These are phyloP conservation scores for Biston stratarius DNA, from an alignment of 2,888 invertebrate species.

Conservation along the genomic window DNA sequence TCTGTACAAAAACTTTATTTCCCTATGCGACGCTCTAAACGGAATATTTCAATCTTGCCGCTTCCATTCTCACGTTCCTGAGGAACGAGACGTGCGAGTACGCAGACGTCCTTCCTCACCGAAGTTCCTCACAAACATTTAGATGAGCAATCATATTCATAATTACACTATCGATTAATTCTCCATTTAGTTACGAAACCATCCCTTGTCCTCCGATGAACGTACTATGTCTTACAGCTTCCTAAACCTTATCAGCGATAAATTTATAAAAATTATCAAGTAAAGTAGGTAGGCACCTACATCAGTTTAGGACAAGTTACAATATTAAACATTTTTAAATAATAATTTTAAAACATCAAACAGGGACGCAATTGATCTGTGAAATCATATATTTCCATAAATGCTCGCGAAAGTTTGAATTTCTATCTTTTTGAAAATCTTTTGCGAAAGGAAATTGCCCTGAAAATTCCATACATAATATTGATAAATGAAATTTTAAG, in stretches of 20 bases:
- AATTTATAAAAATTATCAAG: constrained; percentile 59
- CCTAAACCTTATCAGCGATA: constrained; percentile 66
- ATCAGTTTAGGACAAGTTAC: constrained; percentile 71
- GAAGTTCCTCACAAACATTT: constrained; percentile 34
- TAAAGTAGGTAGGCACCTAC: constrained; percentile 35
- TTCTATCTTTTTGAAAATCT: not conserved
- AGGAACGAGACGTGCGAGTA: not conserved
- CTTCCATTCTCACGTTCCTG: not conserved
- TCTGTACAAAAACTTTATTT: constrained; percentile 52
- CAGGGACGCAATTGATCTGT: constrained; percentile 20
- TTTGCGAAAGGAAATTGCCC: not conserved
- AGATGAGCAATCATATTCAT: constrained; percentile 41
- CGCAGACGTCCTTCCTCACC: constrained; percentile 9
- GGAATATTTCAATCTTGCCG: constrained; percentile 21
- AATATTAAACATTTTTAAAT: constrained; percentile 69
- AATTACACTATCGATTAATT: constrained; percentile 22
- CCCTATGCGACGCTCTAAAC: constrained; percentile 32
- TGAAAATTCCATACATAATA: not conserved
- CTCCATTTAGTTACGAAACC: constrained; percentile 32
- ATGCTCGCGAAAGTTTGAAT: not conserved
- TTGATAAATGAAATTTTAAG: constrained; percentile 8
- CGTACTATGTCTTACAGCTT: constrained; percentile 49
- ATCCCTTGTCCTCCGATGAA: constrained; percentile 19
- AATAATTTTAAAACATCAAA: constrained; percentile 33
- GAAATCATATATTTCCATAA: not conserved